phyloP scores from a whole-genome alignment of 2,113 vertebrate genomes.

The Mus musculus region DNA sequence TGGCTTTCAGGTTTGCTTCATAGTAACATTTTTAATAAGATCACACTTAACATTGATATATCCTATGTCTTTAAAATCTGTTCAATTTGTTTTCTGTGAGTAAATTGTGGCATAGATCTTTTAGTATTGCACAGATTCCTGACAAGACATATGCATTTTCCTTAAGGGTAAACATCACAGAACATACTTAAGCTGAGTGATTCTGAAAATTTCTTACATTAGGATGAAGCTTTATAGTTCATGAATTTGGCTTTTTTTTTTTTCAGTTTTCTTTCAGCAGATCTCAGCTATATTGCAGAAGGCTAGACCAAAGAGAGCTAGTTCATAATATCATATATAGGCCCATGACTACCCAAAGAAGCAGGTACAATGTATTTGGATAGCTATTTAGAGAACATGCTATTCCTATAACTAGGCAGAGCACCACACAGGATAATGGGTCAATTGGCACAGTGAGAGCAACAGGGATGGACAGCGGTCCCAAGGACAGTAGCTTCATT shows the following conservation, averaged over 20 bases:
- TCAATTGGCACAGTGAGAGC: not conserved
- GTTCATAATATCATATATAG: not conserved
- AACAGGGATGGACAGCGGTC: not conserved
- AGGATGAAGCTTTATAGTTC: not conserved
- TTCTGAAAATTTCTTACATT: conserved; percentile 14
- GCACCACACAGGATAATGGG: not conserved
- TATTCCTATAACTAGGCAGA: not conserved
- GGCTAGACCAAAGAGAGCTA: not conserved
- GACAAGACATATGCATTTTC: not conserved
- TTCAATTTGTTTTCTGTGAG: not conserved
- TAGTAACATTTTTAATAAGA: not conserved
- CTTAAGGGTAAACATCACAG: not conserved
- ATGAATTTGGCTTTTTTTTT: not conserved
- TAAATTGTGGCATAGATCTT: not conserved
- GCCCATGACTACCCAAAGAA: not conserved
- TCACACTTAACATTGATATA: conserved; percentile 9
- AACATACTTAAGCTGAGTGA: not conserved
- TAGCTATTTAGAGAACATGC: not conserved
- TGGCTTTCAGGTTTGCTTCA: conserved; percentile 42
- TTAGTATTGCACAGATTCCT: not conserved
- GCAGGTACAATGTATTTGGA: not conserved
- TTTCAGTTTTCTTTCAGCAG: not conserved
- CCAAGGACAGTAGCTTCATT: not conserved
- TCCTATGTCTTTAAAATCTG: conserved; percentile 18
- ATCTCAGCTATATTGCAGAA: not conserved